Evolutionary conservation across 2,113 vertebrate genomes (phyloP), one percentile per base, ranked within the genome.

Genomic region (Pelobates fuscus): DNA sequence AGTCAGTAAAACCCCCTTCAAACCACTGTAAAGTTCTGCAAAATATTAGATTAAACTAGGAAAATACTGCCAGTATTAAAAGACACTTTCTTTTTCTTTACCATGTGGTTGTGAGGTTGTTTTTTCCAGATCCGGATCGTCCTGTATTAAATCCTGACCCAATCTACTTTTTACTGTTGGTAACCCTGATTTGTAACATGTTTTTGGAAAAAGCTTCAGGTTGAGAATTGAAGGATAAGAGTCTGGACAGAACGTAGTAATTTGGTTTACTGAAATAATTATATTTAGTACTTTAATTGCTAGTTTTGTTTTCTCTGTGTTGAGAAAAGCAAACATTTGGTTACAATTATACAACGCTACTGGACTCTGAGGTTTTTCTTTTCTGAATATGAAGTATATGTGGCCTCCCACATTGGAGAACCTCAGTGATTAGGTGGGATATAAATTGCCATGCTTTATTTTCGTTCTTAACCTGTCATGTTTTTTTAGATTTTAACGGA

Each of bases 181-280:
- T 71, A 59, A 37, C 44, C 44, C 49, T 30, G 30, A n/a, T 37
- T n/a, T 32, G 32, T 72, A 24, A n/a, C 21, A 49, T 21, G 61
- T 62, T 62, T 57, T 23, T 57, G 27, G 70, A 63, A 64, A 63
- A 52, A 64, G 17, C 27, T 65, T 59, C 49, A 30, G 0, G 44
- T 55, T 60, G 59, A 55, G 8, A 1, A 0, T 26, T 26, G 27
- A 73, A 66, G 23, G 10, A 11, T 80, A 43, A 17, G 67, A 66
- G 29, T 7, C 46, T 18, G 63, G 57, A 61, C 23, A 32, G 77
- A 80, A 84, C 80, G 58, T 83, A 89, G 86, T 78, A 88, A 84
- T 88, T 89, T 86, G 83, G 81, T 80, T 86, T 84, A 79, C 82
- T 85, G 79, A 74, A 79, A 82, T 86, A 80, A 88, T 86, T 88